These are phyloP conservation scores for Rynchops niger DNA, from an alignment of 2,113 vertebrate genomes.

Conservation along the genomic window DNA sequence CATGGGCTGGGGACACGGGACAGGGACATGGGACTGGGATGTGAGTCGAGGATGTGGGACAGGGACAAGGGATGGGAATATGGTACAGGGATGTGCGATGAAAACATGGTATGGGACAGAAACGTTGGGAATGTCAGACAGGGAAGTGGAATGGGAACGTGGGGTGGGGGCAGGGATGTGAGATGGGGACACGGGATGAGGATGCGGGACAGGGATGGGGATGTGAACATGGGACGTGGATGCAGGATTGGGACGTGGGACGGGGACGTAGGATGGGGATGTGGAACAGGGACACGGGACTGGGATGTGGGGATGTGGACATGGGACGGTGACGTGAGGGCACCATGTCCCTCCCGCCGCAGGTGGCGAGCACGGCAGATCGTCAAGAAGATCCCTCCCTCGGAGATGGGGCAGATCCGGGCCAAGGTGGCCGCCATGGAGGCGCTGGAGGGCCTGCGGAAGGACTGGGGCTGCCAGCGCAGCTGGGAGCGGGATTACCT, in stretches of 20 bases:
- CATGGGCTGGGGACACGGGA: accelerated
- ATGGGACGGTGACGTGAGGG: accelerated
- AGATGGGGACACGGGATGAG: not conserved
- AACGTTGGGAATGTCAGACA: not conserved
- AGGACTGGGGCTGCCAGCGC: slow-evolving; percentile 82
- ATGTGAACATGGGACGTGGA: not conserved
- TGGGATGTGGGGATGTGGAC: not conserved
- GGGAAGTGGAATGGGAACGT: not conserved
- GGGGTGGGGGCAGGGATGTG: too few species aligned
- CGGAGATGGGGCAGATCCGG: slow-evolving; percentile 87
- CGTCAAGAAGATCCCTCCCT: slow-evolving; percentile 91
- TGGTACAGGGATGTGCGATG: not conserved
- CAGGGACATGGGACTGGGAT: not conserved
- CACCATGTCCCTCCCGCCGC: not conserved
- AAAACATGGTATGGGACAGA: not conserved
- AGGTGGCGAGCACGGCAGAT: slow-evolving; percentile 92
- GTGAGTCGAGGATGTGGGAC: not conserved
- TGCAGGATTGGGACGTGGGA: not conserved
- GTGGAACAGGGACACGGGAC: not conserved
- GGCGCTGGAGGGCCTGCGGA: slow-evolving; percentile 77
- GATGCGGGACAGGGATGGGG: not conserved
- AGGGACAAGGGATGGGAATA: not conserved
- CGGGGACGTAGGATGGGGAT: not conserved
- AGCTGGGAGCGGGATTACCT: slow-evolving; percentile 88
- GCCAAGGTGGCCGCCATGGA: slow-evolving; percentile 88